Evolutionary conservation across 2,888 invertebrate species (phyloP).

Genomic region (Galeruca laticollis): DNA sequence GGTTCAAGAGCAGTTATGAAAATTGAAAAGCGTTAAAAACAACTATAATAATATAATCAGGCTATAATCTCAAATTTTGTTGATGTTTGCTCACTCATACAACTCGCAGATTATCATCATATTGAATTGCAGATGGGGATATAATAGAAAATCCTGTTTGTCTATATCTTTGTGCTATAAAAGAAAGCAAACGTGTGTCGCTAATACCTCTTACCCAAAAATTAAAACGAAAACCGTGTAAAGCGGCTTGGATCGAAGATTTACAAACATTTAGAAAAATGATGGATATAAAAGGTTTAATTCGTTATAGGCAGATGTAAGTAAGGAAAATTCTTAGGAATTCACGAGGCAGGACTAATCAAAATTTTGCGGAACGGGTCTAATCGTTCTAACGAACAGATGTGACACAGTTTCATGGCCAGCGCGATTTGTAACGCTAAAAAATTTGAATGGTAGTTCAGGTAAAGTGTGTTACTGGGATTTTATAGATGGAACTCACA

Average conservation of each 20-base stretch:
- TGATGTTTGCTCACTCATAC: not conserved
- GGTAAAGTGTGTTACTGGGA: conserved; percentile 51
- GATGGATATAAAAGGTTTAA: conserved; percentile 52
- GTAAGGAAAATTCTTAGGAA: conserved; percentile 55
- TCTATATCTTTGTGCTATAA: conserved; percentile 12
- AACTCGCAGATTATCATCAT: not conserved
- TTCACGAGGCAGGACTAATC: conserved; percentile 61
- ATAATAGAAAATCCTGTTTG: conserved; percentile 24
- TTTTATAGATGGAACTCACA: conserved; percentile 44
- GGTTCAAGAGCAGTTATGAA: no score
- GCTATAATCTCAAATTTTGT: not conserved
- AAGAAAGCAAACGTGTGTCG: conserved; percentile 43
- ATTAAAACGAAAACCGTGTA: conserved; percentile 40
- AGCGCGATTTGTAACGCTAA: conserved; percentile 58
- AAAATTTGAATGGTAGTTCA: conserved; percentile 56
- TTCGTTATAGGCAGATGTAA: conserved; percentile 64
- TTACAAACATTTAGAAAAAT: conserved; percentile 35
- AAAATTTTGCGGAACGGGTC: conserved; percentile 60
- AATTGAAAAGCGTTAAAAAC: no score
- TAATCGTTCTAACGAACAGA: conserved; percentile 54
- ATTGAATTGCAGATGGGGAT: not conserved
- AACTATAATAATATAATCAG: no score
- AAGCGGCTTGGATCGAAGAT: conserved; percentile 30
- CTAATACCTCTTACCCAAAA: conserved; percentile 41
- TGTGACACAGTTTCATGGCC: conserved; percentile 52